A percentile compares a stretch with the other conserved stretches of the same genome.
These are phyloP conservation scores for Arctia plantaginis DNA, from an alignment of 2,888 invertebrate species.

Conservation along the genomic window DNA sequence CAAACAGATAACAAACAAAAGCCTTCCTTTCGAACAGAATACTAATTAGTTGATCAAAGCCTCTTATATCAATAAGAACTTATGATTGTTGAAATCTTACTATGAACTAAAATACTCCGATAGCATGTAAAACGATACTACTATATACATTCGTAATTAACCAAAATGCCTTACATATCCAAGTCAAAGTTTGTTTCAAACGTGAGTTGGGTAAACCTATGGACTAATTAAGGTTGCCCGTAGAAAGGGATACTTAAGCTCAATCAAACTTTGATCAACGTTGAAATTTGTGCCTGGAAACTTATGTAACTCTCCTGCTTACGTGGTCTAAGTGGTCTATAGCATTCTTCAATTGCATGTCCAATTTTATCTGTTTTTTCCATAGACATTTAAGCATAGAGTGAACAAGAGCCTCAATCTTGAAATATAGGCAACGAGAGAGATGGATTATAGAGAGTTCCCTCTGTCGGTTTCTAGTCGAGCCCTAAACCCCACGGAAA, in stretches of 20 bases:
- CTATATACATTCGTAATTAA: slow-evolving; percentile 1
- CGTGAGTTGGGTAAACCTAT: slow-evolving; percentile 1
- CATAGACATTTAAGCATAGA: no score
- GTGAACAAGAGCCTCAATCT: no score
- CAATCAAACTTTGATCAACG: slow-evolving; percentile 17
- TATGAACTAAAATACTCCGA: background rate
- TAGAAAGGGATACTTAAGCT: slow-evolving; percentile 5
- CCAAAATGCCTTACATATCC: background rate
- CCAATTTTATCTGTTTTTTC: no score
- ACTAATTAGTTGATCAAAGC: background rate
- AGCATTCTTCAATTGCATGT: no score
- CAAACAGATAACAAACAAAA: background rate
- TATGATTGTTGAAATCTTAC: background rate
- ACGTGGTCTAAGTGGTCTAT: no score
- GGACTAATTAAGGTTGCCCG: slow-evolving; percentile 6
- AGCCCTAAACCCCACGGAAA: no score
- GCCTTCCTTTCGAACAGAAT: background rate
- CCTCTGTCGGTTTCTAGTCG: no score
- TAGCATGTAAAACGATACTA: background rate
- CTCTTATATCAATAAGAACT: background rate
- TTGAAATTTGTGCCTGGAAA: background rate
- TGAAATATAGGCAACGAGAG: no score
- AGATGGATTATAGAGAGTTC: no score
- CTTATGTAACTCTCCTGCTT: background rate
- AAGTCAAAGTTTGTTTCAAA: slow-evolving; percentile 9